Evolutionary conservation across 2,888 invertebrate genomes (phyloP).

Genomic region (Phortica okadai): DNA sequence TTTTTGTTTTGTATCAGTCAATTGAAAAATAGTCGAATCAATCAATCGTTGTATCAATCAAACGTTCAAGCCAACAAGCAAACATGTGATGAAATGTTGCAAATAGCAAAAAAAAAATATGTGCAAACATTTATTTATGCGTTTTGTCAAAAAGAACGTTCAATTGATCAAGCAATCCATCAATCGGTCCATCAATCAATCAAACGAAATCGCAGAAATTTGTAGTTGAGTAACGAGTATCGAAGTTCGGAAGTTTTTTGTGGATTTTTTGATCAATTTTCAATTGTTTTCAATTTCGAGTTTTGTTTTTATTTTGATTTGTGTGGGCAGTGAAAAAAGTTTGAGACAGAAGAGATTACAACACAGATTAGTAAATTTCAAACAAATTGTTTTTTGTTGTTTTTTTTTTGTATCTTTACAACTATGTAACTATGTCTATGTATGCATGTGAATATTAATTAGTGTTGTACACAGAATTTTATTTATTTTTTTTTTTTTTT

Average conservation of each 20-base stretch:
- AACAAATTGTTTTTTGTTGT: too few relatives aligned
- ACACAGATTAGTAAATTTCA: slow-evolving; percentile 44
- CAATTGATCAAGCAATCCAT: not conserved
- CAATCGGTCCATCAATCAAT: not conserved
- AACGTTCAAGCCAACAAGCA: not conserved
- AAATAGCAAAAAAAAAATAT: not conserved
- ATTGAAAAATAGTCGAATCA: not conserved
- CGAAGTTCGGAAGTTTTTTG: slow-evolving; percentile 27
- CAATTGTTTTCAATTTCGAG: slow-evolving; percentile 22
- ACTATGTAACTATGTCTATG: too few relatives aligned
- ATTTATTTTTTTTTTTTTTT: too few relatives aligned
- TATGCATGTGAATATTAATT: too few relatives aligned
- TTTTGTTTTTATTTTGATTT: slow-evolving; percentile 40
- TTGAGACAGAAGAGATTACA: slow-evolving; percentile 65
- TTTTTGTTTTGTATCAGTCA: not conserved
- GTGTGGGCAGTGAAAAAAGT: slow-evolving; percentile 67
- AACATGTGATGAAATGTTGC: not conserved
- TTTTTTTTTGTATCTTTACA: too few relatives aligned
- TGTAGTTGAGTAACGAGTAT: slow-evolving; percentile 13
- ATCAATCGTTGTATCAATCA: not conserved
- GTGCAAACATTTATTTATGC: not conserved
- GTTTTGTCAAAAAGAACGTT: not conserved
- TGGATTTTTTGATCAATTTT: slow-evolving; percentile 36
- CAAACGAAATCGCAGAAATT: not conserved
- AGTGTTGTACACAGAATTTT: too few relatives aligned